phyloP scores from a whole-genome alignment of 1,140 invertebrate species.

The Sycophila sp. region DNA sequence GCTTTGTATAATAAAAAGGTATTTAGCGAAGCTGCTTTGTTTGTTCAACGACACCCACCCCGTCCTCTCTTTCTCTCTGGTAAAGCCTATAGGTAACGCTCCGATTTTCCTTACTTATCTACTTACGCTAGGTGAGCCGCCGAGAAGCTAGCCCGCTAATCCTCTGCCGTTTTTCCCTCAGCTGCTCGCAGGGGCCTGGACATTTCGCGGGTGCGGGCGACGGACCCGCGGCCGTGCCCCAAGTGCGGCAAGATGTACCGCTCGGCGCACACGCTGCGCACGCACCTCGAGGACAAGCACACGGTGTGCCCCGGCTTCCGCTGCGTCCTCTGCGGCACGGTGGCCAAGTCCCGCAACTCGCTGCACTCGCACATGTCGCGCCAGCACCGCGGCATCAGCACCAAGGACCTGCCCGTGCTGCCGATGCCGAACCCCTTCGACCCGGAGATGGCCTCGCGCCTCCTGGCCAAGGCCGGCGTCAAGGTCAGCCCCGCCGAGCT shows the following conservation, averaged over 20 bases:
- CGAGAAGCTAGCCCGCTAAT: neutral
- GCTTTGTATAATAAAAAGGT: constrained; percentile 64
- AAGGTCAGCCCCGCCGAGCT: constrained; percentile 86
- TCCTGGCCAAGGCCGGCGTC: constrained; percentile 86
- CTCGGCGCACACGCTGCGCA: constrained; percentile 88
- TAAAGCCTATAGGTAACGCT: neutral
- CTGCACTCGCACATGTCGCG: constrained; percentile 92
- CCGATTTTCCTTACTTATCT: too few relatives aligned
- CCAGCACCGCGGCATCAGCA: constrained; percentile 90
- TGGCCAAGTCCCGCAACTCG: constrained; percentile 90
- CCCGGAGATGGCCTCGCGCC: constrained; percentile 81
- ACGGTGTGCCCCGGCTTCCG: constrained; percentile 91
- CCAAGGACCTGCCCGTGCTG: constrained; percentile 88
- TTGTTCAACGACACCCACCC: neutral
- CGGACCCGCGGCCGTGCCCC: constrained; percentile 89
- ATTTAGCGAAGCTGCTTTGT: constrained; percentile 51
- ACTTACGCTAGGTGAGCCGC: too few relatives aligned
- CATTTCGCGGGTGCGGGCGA: constrained; percentile 86
- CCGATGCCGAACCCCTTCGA: constrained; percentile 92
- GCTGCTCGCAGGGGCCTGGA: constrained; percentile 81
- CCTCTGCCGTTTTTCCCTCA: constrained; percentile 42
- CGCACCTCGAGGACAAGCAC: constrained; percentile 92
- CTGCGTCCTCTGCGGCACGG: constrained; percentile 90
- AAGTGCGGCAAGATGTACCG: constrained; percentile 94
- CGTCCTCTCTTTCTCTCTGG: neutral